A percentile compares a stretch with the other conserved stretches of the same genome.
phyloP scores from a whole-genome alignment of 1,140 invertebrate species.

The Penaeus vannamei region DNA sequence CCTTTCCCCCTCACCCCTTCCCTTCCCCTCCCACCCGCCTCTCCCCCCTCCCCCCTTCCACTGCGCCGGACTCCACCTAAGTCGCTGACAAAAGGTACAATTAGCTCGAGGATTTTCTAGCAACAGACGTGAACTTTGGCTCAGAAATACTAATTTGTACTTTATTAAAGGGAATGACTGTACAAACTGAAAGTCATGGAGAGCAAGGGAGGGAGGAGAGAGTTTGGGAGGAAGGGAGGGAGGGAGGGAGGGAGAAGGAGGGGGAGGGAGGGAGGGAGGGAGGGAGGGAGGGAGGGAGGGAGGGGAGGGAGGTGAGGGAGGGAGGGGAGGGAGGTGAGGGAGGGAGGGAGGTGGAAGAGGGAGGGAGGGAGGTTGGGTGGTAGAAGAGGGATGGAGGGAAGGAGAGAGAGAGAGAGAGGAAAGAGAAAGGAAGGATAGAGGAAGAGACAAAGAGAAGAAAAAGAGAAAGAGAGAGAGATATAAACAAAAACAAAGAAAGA shows the following conservation, averaged over 20 bases:
- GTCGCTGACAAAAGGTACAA: slow-evolving; percentile 56
- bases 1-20: neutral
- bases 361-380: neutral
- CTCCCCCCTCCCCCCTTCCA: neutral
- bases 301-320: neutral
- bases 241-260: neutral
- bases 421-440: neutral
- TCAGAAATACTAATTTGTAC: slow-evolving; percentile 48
- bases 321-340: no score
- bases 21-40: neutral
- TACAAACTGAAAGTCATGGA: slow-evolving; percentile 17
- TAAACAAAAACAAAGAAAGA: neutral
- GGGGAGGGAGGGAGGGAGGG: neutral
- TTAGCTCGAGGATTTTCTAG: slow-evolving; percentile 45
- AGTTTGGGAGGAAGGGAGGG: slow-evolving; percentile 39
- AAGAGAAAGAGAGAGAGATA: neutral
- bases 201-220: slow-evolving; percentile 6
- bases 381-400: neutral
- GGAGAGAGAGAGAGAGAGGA: slow-evolving; percentile 10
- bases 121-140: slow-evolving; percentile 43
- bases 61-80: neutral
- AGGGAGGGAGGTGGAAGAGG: neutral
- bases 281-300: neutral
- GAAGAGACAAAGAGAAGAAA: neutral
- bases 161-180: slow-evolving; percentile 62